Conservation (phyloP, 2,888 invertebrate genomes). For the Metacarcinus magister region DNA sequence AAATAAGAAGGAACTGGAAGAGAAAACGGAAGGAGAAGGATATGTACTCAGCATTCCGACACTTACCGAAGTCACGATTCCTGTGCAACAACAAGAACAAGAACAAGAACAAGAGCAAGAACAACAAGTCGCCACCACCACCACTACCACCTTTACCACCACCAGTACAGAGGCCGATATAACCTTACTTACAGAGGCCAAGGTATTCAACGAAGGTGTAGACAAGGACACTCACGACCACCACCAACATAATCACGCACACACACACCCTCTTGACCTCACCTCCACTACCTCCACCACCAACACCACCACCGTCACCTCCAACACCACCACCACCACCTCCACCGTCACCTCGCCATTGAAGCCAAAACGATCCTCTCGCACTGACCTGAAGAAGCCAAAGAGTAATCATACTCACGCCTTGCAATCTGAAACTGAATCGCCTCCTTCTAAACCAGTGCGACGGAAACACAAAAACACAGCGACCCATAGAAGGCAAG, state of each 20-base stretch:
- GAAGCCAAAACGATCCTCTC: background rate
- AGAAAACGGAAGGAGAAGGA: background rate
- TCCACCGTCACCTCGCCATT: background rate
- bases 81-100: background rate
- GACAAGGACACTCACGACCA: slow-evolving; percentile 21
- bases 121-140: background rate
- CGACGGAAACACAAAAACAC: background rate
- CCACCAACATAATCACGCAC: background rate
- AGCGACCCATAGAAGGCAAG: background rate
- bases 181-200: background rate
- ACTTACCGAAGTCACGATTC: background rate
- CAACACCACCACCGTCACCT: background rate
- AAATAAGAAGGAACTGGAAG: background rate
- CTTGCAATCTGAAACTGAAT: background rate
- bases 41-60: background rate
- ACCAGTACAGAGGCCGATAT: background rate
- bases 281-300: background rate
- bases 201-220: background rate
- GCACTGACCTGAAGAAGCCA: background rate
- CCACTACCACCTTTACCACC: background rate
- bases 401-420: background rate
- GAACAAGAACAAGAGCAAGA: no score
- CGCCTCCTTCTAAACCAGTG: background rate
- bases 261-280: background rate
- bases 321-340: background rate